A percentile compares a stretch with the other conserved stretches of the same genome.
phyloP scores from a whole-genome alignment of 2,888 invertebrate species.

The Aspidapion aeneum region DNA sequence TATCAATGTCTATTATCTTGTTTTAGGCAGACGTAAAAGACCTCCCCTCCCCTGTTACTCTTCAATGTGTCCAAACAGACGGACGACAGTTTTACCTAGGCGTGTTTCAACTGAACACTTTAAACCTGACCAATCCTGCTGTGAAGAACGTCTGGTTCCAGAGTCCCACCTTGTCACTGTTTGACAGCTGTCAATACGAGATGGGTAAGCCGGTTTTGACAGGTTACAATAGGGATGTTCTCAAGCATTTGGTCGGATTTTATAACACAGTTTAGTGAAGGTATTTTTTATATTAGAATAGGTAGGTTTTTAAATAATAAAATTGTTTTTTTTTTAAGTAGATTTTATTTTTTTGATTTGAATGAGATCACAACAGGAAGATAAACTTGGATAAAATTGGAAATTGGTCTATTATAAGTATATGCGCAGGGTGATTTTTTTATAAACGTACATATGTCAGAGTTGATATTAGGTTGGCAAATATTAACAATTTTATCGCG shows the following conservation, averaged over 20 bases:
- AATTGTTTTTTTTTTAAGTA: too few species aligned
- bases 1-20: too few species aligned
- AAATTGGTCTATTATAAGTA: too few species aligned
- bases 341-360: too few species aligned
- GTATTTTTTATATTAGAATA: too few species aligned
- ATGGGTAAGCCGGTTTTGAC: conserved; percentile 62
- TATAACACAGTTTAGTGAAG: conserved; percentile 55
- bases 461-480: too few species aligned
- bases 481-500: too few species aligned
- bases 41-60: conserved; percentile 71
- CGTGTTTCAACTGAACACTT: conserved; percentile 78
- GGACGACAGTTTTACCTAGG: conserved; percentile 76
- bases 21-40: conserved; percentile 56
- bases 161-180: conserved; percentile 61
- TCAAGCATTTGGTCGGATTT: conserved; percentile 74
- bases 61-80: conserved; percentile 82
- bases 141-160: conserved; percentile 80
- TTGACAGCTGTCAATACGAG: conserved; percentile 61
- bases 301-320: too few species aligned
- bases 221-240: conserved; percentile 76
- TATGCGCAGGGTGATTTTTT: too few species aligned
- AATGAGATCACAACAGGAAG: too few species aligned
- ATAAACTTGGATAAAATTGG: too few species aligned
- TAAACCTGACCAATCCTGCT: conserved; percentile 59
- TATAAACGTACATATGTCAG: too few species aligned